These are phyloP conservation scores for Lasiurus cinereus DNA, from an alignment of 2,113 vertebrate species.

Conservation along the genomic window DNA sequence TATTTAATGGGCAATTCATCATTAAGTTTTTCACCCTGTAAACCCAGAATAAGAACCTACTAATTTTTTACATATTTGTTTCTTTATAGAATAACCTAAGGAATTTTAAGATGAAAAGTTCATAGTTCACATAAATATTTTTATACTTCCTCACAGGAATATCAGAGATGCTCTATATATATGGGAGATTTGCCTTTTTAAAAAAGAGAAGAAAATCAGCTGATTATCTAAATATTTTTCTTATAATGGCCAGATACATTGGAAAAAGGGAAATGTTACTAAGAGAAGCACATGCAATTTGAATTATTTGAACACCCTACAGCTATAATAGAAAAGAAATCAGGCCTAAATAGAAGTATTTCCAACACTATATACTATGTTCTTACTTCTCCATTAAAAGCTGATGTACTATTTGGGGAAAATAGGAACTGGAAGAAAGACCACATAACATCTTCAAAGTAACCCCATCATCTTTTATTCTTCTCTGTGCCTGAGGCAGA, in stretches of 20 bases:
- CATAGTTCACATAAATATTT: slow-evolving; percentile 38
- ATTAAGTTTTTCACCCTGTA: background rate
- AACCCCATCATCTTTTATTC: slow-evolving; percentile 42
- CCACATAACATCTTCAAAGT: slow-evolving; percentile 69
- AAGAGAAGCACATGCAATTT: slow-evolving; percentile 42
- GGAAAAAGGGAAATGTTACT: slow-evolving; percentile 40
- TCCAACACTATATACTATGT: slow-evolving; percentile 36
- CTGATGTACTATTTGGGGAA: background rate
- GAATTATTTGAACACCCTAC: slow-evolving; percentile 61
- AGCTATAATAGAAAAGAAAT: slow-evolving; percentile 48
- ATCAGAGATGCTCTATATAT: background rate
- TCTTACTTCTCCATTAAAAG: slow-evolving; percentile 59
- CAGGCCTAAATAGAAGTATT: slow-evolving; percentile 6
- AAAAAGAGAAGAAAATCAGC: background rate
- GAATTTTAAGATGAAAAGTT: slow-evolving; percentile 54
- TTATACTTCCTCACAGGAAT: background rate
- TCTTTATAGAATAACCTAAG: slow-evolving; percentile 13
- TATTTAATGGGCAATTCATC: slow-evolving; percentile 25
- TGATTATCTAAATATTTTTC: slow-evolving; percentile 64
- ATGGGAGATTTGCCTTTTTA: slow-evolving; percentile 29
- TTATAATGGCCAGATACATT: slow-evolving; percentile 55
- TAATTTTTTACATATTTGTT: slow-evolving; percentile 42
- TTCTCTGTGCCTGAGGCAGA: slow-evolving; percentile 16
- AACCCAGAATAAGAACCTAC: slow-evolving; percentile 42
- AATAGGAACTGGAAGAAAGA: slow-evolving; percentile 31